These are phyloP conservation scores for Microtus oregoni DNA, from an alignment of 2,113 vertebrate genomes.

Conservation along the genomic window DNA sequence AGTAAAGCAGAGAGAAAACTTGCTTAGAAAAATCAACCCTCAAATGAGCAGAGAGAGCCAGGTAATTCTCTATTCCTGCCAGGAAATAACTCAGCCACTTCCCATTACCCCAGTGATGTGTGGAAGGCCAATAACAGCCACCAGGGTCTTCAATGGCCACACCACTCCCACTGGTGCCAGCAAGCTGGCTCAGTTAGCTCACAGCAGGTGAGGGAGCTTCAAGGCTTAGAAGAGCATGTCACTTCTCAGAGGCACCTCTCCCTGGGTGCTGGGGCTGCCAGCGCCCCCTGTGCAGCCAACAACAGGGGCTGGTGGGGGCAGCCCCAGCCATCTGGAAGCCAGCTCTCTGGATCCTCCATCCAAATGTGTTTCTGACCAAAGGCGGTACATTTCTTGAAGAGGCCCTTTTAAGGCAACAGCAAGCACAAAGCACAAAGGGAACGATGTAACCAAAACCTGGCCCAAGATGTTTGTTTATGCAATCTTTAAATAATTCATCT, in stretches of 20 bases:
- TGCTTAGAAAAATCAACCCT: background rate
- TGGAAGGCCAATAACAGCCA: background rate
- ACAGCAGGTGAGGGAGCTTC: constrained; percentile 55
- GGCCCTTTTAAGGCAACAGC: constrained; percentile 41
- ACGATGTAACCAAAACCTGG: constrained; percentile 76
- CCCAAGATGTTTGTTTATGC: constrained; percentile 87
- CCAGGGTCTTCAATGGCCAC: accelerated
- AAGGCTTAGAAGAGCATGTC: constrained; percentile 57
- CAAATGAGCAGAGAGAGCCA: constrained; percentile 58
- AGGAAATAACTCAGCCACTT: background rate
- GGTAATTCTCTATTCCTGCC: background rate
- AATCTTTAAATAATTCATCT: constrained; percentile 90
- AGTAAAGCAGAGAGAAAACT: background rate
- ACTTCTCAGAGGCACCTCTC: constrained; percentile 36
- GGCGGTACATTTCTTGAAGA: constrained; percentile 26
- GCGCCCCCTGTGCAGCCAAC: background rate
- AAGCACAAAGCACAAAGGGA: constrained; percentile 47
- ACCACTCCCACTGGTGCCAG: background rate
- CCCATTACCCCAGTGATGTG: background rate
- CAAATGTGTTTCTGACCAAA: constrained; percentile 16
- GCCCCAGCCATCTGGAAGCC: constrained; percentile 35
- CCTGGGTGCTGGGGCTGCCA: background rate
- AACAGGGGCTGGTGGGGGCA: background rate
- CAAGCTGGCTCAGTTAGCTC: constrained; percentile 59
- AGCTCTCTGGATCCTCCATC: background rate